Base-by-base conservation (phyloP, 2,888 invertebrate species). In the Cataglyphis livida region DNA sequence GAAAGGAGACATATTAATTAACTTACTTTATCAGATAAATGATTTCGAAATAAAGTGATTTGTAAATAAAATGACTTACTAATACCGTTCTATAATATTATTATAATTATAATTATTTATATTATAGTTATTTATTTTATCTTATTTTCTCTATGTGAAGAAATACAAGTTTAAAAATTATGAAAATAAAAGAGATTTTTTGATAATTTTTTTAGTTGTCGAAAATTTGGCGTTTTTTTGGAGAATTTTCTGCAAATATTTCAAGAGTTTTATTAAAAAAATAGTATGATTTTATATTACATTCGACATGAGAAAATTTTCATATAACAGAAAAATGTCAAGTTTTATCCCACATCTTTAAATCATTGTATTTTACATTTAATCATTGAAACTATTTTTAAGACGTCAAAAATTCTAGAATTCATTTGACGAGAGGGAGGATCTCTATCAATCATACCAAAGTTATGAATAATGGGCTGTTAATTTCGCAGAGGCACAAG, bases 381-480 rank as follows among this genome's bases (percentile, higher is more conserved):
- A 21, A 12, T 21, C 18, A 6, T 12, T 0, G 12, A 4, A 64
- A 64, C 15, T 21, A 32, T 10, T 64, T 21, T 7, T 21, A 12
- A 41, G 41, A 12, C 12, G 3, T 12, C 3, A 35, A 12, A 41
- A 48, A n/a, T 15, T 48, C 18, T 48, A n/a, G 5, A 48, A 18
- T 48, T 48, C 48, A n/a, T 48, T 6, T 5, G 48, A 48, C 28
- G 28, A 28, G 28, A 28, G 2, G 48, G 48, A 7, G 6, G 15
- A 25, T 18, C 38, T 18, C 25, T 25, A 57, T 25, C 38, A 71
- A 25, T 78, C 59, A 57, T 70, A 66, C 48, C 12, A 32, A 51
- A 68, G 28, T 32, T 78, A 25, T 3, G 57, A 25, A 25, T 44
- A 78, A 78, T 32, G 32, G 59, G 21, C 10, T 54, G 10, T n/a